These are phyloP conservation scores for Macaca fascicularis DNA, from an alignment of 2,113 vertebrate genomes.

Conservation along the genomic window DNA sequence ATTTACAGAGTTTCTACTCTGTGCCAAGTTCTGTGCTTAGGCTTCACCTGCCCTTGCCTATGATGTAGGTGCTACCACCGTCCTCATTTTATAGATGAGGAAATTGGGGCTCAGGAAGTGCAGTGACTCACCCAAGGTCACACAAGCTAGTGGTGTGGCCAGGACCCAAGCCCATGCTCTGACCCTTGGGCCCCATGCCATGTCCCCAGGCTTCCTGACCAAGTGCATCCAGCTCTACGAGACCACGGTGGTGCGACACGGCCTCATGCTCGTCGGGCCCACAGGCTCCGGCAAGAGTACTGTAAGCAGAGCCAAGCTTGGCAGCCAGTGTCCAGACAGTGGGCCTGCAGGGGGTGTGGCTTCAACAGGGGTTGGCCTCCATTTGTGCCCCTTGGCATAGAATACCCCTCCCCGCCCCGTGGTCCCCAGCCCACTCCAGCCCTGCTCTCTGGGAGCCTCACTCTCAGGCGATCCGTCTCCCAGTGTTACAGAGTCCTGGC, in stretches of 20 bases:
- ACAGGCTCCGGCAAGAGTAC: constrained; percentile 94
- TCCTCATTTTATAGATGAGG: background rate
- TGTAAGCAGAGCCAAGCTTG: constrained; percentile 76
- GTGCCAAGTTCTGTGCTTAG: background rate
- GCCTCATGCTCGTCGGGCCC: constrained; percentile 95
- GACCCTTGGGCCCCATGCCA: background rate
- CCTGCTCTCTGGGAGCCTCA: background rate
- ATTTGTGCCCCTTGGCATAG: background rate
- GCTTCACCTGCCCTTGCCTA: background rate
- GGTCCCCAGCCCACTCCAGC: background rate
- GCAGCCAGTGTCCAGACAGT: background rate
- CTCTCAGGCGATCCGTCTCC: constrained; percentile 31
- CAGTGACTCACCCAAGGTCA: background rate
- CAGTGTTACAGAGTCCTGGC: constrained; percentile 94
- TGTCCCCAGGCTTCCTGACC: constrained; percentile 89
- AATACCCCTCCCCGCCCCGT: background rate
- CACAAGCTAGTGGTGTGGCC: background rate
- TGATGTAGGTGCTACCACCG: background rate
- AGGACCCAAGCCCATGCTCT: background rate
- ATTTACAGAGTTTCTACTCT: background rate
- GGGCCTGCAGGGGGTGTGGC: background rate
- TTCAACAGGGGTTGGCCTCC: background rate
- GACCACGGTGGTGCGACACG: constrained; percentile 91
- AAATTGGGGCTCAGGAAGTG: background rate
- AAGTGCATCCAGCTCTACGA: constrained; percentile 96